phyloP scores from a whole-genome alignment of 2,797 vertebrate species.

The Chiroxiphia lanceolata region DNA sequence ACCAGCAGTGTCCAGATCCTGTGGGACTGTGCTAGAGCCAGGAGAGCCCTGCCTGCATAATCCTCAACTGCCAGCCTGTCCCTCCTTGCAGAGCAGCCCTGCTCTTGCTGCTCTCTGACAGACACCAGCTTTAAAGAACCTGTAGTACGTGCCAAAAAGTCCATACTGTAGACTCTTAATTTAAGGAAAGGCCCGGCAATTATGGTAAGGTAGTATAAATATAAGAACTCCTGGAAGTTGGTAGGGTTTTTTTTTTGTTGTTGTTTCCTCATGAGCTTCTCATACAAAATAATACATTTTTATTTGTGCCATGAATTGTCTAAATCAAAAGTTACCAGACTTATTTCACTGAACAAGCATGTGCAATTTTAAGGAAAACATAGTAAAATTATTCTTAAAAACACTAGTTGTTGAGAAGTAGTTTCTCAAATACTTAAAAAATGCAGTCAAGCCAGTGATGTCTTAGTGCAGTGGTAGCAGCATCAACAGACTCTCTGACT shows the following conservation, averaged over 20 bases:
- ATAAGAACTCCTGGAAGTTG: not conserved
- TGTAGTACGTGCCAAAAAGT: not conserved
- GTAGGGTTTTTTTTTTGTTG: not conserved
- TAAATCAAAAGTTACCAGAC: not conserved
- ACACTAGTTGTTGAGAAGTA: not conserved
- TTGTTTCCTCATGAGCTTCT: not conserved
- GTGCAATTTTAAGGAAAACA: not conserved
- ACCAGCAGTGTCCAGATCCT: not conserved
- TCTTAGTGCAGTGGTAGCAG: not conserved
- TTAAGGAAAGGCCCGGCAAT: not conserved
- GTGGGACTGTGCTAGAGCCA: fast-evolving
- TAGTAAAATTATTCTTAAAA: not conserved
- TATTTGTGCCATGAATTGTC: not conserved
- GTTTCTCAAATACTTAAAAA: not conserved
- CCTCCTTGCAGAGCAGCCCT: not conserved
- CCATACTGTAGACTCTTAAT: fast-evolving
- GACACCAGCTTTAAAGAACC: not conserved
- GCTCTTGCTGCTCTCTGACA: not conserved
- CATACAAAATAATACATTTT: not conserved
- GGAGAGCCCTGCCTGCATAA: fast-evolving
- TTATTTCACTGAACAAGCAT: not conserved
- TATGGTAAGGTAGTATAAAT: not conserved
- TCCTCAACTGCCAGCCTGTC: no score
- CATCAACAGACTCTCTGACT: not conserved
- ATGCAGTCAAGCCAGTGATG: not conserved